These are phyloP conservation scores for Aradophagus sp. DNA, from an alignment of 1,140 invertebrate species.

Conservation along the genomic window DNA sequence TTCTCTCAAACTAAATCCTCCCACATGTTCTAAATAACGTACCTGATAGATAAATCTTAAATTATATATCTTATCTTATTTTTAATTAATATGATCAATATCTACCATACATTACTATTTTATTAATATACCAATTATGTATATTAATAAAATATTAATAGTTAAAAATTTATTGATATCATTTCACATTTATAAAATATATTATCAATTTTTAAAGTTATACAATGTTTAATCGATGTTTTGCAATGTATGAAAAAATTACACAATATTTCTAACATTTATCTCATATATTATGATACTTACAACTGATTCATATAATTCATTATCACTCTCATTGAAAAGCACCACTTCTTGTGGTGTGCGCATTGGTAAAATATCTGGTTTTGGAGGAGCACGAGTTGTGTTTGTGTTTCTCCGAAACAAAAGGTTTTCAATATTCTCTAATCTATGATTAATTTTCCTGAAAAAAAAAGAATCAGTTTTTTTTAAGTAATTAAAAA, in stretches of 20 bases:
- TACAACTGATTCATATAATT: conserved; percentile 52
- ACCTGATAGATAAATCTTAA: too few relatives aligned
- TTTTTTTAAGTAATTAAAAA: not conserved
- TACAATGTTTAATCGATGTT: too few relatives aligned
- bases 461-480: conserved; percentile 26
- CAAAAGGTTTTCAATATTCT: conserved; percentile 52
- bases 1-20: conserved; percentile 56
- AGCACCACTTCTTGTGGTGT: conserved; percentile 47
- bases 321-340: conserved; percentile 54
- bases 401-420: conserved; percentile 36
- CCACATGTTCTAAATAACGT: conserved; percentile 52
- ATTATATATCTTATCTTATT: too few relatives aligned
- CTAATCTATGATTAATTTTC: conserved; percentile 55
- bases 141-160: too few relatives aligned
- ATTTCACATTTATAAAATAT: too few relatives aligned
- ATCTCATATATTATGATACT: conserved; percentile 24
- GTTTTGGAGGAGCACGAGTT: conserved; percentile 41
- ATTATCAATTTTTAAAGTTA: too few relatives aligned
- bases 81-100: too few relatives aligned
- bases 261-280: too few relatives aligned
- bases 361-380: conserved; percentile 48
- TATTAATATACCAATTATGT: too few relatives aligned
- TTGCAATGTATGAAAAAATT: too few relatives aligned
- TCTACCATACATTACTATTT: too few relatives aligned
- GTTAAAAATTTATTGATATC: too few relatives aligned